phyloP scores from a whole-genome alignment of 1,140 invertebrate genomes.

The Chymomyza costata region DNA sequence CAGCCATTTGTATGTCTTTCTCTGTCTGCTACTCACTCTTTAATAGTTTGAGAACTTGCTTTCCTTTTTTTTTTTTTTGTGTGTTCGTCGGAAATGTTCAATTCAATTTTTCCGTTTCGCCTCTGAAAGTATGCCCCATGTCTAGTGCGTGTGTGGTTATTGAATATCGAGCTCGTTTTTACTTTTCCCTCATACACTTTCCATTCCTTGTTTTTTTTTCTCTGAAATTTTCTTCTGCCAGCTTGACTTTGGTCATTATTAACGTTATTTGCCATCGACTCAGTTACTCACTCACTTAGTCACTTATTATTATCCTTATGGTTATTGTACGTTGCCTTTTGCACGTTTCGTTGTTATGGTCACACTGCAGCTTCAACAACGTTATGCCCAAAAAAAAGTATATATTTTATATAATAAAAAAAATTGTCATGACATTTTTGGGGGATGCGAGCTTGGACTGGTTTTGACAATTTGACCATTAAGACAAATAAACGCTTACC shows the following conservation, averaged over 20 bases:
- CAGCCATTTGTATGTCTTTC: too few relatives aligned
- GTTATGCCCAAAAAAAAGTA: too few relatives aligned
- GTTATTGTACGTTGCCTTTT: slow-evolving; percentile 38
- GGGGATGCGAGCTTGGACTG: too few relatives aligned
- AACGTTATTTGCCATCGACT: slow-evolving; percentile 47
- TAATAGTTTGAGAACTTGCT: too few relatives aligned
- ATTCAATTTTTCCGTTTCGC: slow-evolving; percentile 55
- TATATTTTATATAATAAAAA: too few relatives aligned
- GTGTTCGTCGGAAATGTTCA: slow-evolving; percentile 52
- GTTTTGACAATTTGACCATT: slow-evolving; percentile 40
- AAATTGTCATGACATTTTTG: too few relatives aligned
- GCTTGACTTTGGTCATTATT: slow-evolving; percentile 51
- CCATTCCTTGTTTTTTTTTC: slow-evolving; percentile 12
- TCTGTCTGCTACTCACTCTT: too few relatives aligned
- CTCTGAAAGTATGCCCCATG: too few relatives aligned
- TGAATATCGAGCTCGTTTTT: slow-evolving; percentile 65
- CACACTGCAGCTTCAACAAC: too few relatives aligned
- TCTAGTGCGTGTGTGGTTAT: slow-evolving; percentile 42
- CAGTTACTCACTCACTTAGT: slow-evolving; percentile 47
- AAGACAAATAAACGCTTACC: slow-evolving; percentile 56
- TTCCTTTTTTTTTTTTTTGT: background rate
- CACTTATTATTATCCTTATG: slow-evolving; percentile 62
- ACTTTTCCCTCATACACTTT: background rate
- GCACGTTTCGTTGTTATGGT: too few relatives aligned
- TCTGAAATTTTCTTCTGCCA: slow-evolving; percentile 13